Percentiles rank a stretch among this genome's conserved stretches.
Conservation (phyloP, 2,113 vertebrate genomes). For the Ailurus styani region DNA sequence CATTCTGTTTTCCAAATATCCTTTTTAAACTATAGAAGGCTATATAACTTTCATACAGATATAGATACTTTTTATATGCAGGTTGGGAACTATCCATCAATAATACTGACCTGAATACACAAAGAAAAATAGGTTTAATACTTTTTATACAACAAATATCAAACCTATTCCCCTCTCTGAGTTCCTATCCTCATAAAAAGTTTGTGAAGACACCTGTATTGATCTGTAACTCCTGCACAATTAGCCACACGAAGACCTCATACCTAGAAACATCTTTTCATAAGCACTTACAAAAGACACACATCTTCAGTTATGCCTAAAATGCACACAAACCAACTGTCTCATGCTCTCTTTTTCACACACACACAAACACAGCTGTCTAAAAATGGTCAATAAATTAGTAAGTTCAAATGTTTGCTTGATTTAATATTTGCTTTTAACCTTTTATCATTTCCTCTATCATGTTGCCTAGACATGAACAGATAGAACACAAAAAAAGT, state of each 20-base stretch:
- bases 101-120: neutral
- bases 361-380: neutral
- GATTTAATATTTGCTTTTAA: neutral
- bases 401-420: neutral
- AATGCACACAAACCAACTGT: neutral
- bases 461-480: neutral
- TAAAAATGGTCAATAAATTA: neutral
- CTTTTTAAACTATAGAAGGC: neutral
- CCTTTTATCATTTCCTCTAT: neutral
- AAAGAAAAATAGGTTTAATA: neutral
- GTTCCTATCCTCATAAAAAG: neutral
- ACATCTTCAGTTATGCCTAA: neutral
- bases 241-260: neutral
- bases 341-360: neutral
- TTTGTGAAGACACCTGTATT: neutral
- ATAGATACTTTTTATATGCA: neutral
- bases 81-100: neutral
- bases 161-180: neutral
- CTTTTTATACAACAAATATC: neutral
- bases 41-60: neutral
- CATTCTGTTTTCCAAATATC: neutral
- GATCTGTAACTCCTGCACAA: accelerated
- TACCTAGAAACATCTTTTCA: neutral
- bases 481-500: neutral
- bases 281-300: neutral